These are phyloP conservation scores for Myrmophylax atrothorax DNA, from an alignment of 2,113 vertebrate genomes.

Conservation along the genomic window DNA sequence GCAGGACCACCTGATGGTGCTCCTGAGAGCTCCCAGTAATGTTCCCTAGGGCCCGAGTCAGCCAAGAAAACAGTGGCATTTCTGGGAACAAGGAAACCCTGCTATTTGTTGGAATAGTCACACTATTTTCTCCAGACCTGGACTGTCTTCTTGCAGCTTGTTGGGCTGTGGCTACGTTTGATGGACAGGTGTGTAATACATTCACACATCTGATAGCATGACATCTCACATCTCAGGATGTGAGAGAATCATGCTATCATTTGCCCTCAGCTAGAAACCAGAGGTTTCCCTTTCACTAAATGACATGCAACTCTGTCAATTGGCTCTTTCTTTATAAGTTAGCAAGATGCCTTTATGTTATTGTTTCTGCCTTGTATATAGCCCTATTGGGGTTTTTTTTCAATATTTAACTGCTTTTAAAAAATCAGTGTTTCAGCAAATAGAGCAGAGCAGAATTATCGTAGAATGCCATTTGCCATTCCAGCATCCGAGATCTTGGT, in stretches of 20 bases:
- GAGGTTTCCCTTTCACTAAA: neutral
- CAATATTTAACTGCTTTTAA: neutral
- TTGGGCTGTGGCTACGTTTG: neutral
- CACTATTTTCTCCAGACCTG: neutral
- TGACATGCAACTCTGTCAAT: neutral
- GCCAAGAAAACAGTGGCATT: neutral
- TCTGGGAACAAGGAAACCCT: neutral
- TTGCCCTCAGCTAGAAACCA: neutral
- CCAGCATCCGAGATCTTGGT: neutral
- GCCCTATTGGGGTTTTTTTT: neutral
- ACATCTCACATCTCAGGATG: too few relatives aligned
- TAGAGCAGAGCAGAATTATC: neutral
- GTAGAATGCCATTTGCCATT: neutral
- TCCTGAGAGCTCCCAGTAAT: neutral
- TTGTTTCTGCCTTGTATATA: neutral
- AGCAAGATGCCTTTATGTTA: neutral
- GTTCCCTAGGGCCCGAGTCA: neutral
- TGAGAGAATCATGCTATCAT: neutral
- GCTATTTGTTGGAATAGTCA: neutral
- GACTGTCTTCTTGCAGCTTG: neutral
- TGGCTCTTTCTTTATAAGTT: neutral
- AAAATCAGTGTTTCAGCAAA: conserved; percentile 43
- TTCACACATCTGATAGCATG: too few relatives aligned
- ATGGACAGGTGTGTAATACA: neutral
- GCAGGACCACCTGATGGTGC: neutral